Conservation (phyloP, 2,888 invertebrate species). For the Ferrisia virgata region DNA sequence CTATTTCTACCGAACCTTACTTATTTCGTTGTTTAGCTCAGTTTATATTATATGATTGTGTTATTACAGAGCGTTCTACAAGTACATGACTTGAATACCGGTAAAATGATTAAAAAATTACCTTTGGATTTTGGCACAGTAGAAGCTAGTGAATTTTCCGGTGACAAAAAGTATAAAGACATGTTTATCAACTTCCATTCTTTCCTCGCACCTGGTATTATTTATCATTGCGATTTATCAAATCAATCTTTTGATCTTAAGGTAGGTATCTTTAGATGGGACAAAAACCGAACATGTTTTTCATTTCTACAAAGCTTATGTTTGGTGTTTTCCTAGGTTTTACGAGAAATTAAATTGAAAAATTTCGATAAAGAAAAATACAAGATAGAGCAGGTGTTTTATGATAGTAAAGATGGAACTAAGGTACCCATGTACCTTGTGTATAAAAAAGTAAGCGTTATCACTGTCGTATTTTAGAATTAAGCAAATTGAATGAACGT, state of each 20-base stretch:
- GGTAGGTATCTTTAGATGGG: too few relatives aligned
- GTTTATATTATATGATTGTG: too few relatives aligned
- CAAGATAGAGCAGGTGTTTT: slow-evolving; percentile 85
- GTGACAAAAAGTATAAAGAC: slow-evolving; percentile 78
- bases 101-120: slow-evolving; percentile 69
- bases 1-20: not conserved
- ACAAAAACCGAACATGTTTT: too few relatives aligned
- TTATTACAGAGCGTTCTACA: slow-evolving; percentile 69
- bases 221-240: not conserved
- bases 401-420: slow-evolving; percentile 86
- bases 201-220: slow-evolving; percentile 81
- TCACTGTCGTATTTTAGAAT: too few relatives aligned
- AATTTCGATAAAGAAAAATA: slow-evolving; percentile 76
- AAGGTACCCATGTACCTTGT: slow-evolving; percentile 95
- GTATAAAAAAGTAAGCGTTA: slow-evolving; percentile 64
- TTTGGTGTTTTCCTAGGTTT: too few relatives aligned
- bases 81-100: slow-evolving; percentile 71
- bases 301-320: too few relatives aligned
- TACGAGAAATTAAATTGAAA: slow-evolving; percentile 79
- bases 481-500: too few relatives aligned
- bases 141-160: slow-evolving; percentile 66
- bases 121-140: slow-evolving; percentile 84
- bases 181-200: slow-evolving; percentile 93
- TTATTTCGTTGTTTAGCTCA: too few relatives aligned
- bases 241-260: not conserved